Evolutionary conservation across 2,888 invertebrate genomes (phyloP).

Genomic region (Phoenoteleia sp.): DNA sequence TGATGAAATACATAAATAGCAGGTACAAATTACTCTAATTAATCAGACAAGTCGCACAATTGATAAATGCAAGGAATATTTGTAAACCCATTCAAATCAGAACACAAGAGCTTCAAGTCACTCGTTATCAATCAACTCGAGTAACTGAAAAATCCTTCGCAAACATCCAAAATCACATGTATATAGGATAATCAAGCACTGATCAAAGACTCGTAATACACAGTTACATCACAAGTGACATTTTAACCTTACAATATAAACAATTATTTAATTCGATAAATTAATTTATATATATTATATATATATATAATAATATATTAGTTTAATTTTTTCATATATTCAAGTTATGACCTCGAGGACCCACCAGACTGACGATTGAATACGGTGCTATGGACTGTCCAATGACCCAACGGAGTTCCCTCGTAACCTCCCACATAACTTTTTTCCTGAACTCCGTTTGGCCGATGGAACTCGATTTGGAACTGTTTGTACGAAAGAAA

Average conservation of each 20-base stretch:
- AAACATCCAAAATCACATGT: conserved; percentile 37
- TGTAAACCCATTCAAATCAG: not conserved
- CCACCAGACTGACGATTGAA: conserved; percentile 9
- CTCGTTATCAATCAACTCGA: no score
- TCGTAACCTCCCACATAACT: not conserved
- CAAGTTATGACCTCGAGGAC: conserved; percentile 7
- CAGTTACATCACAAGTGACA: conserved; percentile 66
- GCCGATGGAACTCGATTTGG: conserved; percentile 30
- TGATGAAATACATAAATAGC: no score
- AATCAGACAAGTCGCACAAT: no score
- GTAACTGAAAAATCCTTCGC: not conserved
- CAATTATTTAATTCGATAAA: conserved; percentile 55
- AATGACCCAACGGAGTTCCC: conserved; percentile 28
- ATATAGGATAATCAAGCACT: conserved; percentile 55
- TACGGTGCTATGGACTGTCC: conserved; percentile 39
- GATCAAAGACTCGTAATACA: conserved; percentile 49
- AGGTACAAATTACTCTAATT: no score
- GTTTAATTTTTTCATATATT: conserved; percentile 20
- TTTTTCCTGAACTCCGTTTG: not conserved
- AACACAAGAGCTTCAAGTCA: not conserved
- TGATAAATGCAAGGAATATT: no score
- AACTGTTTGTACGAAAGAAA: conserved; percentile 43
- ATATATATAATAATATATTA: conserved; percentile 34
- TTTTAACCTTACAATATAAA: conserved; percentile 54
- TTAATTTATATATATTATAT: conserved; percentile 44